These are phyloP conservation scores for Trichogramma dendrolimi DNA, from an alignment of 2,888 invertebrate genomes.

Conservation along the genomic window DNA sequence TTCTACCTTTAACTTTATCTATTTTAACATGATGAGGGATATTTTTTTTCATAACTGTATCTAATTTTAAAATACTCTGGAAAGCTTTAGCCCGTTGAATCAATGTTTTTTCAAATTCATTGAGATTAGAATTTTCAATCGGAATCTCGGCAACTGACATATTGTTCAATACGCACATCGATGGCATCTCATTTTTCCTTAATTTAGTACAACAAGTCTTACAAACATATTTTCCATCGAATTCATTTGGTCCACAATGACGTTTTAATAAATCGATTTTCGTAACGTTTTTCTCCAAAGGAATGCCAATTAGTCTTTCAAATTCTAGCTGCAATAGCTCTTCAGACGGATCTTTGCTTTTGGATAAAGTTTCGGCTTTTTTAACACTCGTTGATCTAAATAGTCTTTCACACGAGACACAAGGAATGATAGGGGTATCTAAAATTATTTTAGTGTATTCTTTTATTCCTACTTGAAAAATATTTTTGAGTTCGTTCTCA, in stretches of 20 bases:
- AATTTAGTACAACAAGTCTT: too few species aligned
- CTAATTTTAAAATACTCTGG: too few species aligned
- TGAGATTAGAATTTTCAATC: slow-evolving; percentile 10
- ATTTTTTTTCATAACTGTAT: too few species aligned
- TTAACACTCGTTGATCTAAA: slow-evolving; percentile 26
- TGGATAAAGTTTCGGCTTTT: not conserved
- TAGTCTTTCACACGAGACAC: slow-evolving; percentile 33
- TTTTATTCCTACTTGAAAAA: slow-evolving; percentile 26
- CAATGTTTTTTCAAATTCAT: slow-evolving; percentile 20
- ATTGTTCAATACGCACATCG: slow-evolving; percentile 24
- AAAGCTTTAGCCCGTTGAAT: slow-evolving; percentile 21
- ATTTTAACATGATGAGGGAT: too few species aligned
- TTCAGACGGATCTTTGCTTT: too few species aligned
- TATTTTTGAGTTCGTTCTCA: slow-evolving; percentile 25
- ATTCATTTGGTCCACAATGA: too few species aligned
- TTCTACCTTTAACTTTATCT: too few species aligned
- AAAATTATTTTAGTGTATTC: slow-evolving; percentile 24
- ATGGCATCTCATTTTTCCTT: slow-evolving; percentile 2
- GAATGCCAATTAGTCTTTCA: too few species aligned
- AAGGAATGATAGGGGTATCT: slow-evolving; percentile 27
- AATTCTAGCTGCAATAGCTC: too few species aligned
- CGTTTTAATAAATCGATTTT: too few species aligned
- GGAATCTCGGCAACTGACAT: slow-evolving; percentile 18
- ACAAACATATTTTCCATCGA: too few species aligned
- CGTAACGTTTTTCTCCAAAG: too few species aligned